Conservation (phyloP, 2,797 vertebrate genomes). For the Oreochromis grahami region DNA sequence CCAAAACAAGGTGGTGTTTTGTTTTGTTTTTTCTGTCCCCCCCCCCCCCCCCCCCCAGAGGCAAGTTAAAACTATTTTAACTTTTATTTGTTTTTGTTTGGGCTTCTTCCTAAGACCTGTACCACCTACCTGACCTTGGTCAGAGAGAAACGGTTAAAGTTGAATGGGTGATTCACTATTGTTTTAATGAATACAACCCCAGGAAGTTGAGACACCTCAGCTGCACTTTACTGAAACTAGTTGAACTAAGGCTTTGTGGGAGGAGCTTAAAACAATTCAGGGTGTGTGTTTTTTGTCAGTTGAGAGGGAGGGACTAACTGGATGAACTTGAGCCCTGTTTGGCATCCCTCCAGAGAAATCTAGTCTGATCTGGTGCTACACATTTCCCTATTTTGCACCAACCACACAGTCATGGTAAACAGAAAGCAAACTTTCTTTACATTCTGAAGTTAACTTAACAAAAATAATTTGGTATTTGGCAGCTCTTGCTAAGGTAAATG, state of each 20-base stretch:
- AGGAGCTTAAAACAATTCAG: not conserved
- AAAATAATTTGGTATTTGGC: not conserved
- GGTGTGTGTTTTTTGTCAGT: not conserved
- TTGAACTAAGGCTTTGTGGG: not conserved
- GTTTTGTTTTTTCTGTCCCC: not conserved
- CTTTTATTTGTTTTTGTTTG: not conserved
- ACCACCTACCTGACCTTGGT: not conserved
- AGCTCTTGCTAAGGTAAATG: not conserved
- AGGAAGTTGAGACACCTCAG: slow-evolving; percentile 16
- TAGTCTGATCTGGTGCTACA: not conserved
- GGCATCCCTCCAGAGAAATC: not conserved
- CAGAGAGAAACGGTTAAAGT: not conserved
- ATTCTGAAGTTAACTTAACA: not conserved
- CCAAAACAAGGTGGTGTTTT: not conserved
- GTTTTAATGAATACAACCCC: slow-evolving; percentile 11
- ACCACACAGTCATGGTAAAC: not conserved
- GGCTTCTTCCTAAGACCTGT: not conserved
- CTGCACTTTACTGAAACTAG: not conserved
- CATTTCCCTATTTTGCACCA: not conserved
- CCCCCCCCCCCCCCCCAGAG: too few relatives aligned
- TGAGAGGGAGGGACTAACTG: slow-evolving; percentile 11
- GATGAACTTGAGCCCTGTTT: slow-evolving; percentile 18
- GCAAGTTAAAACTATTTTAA: slow-evolving; percentile 6
- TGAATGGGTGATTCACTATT: slow-evolving; percentile 13
- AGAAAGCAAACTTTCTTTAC: not conserved